Conservation (phyloP, 2,797 vertebrate species). For the Toxotes lorentzi region DNA sequence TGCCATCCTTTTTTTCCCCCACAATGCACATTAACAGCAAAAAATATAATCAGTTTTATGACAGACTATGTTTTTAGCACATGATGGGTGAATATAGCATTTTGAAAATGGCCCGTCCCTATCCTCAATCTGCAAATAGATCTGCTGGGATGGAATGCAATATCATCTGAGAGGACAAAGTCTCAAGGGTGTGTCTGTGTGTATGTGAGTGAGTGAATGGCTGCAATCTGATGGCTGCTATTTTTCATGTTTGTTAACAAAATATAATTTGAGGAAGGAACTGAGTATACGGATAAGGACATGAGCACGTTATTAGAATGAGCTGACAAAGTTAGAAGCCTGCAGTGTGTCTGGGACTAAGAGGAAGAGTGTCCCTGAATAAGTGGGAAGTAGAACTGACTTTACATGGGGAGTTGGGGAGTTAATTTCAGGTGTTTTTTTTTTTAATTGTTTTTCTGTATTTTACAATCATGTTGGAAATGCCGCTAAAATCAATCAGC, state of each 20-base stretch:
- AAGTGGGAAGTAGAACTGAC: neutral
- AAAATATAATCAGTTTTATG: slow-evolving; percentile 82
- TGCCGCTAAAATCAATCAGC: slow-evolving; percentile 1
- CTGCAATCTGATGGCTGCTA: slow-evolving; percentile 72
- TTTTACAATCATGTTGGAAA: neutral
- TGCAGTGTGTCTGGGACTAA: neutral
- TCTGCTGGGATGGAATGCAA: slow-evolving; percentile 65
- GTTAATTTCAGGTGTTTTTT: neutral
- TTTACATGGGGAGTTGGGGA: neutral
- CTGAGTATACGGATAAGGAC: slow-evolving; percentile 42
- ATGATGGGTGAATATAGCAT: slow-evolving; percentile 86
- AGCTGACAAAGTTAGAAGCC: slow-evolving; percentile 34
- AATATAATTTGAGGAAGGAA: slow-evolving; percentile 51
- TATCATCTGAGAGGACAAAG: slow-evolving; percentile 66
- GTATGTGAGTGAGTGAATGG: slow-evolving; percentile 29
- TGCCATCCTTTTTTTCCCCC: slow-evolving; percentile 62
- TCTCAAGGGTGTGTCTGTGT: slow-evolving; percentile 64
- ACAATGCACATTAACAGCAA: slow-evolving; percentile 79
- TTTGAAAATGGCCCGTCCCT: slow-evolving; percentile 79
- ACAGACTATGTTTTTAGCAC: slow-evolving; percentile 82
- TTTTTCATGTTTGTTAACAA: slow-evolving; percentile 75
- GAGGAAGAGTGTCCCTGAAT: neutral
- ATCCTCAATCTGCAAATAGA: slow-evolving; percentile 69
- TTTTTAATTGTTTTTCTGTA: neutral
- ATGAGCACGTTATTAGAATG: slow-evolving; percentile 36